A percentile compares a stretch with the other conserved stretches of the same genome.
phyloP scores from a whole-genome alignment of 2,797 vertebrate genomes.

The Parauchenoglanis punctatus region DNA sequence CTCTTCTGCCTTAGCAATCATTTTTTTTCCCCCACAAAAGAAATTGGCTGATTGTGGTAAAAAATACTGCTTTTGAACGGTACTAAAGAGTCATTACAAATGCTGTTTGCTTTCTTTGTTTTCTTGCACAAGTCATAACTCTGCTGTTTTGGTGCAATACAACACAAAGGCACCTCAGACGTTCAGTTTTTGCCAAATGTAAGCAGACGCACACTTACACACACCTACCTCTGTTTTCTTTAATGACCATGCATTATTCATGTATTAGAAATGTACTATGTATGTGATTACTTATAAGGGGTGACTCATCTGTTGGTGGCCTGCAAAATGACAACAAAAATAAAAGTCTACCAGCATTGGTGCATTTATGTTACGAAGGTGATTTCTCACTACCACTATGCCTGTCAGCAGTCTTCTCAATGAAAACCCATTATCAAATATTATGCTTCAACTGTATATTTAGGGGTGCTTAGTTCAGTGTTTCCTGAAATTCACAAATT shows the following conservation, averaged over 20 bases:
- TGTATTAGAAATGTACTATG: not conserved
- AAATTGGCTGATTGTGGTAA: not conserved
- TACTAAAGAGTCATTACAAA: not conserved
- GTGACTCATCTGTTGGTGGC: not conserved
- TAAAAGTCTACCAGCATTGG: not conserved
- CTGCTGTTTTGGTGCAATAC: not conserved
- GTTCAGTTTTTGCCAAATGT: not conserved
- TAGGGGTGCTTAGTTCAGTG: not conserved
- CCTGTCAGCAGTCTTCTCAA: not conserved
- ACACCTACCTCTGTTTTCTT: not conserved
- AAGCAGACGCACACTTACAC: not conserved
- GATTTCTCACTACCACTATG: not conserved
- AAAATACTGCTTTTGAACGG: not conserved
- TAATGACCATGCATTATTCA: not conserved
- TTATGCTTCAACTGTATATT: not conserved
- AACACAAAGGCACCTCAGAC: conserved; percentile 4
- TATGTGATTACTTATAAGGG: not conserved
- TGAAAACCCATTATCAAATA: not conserved
- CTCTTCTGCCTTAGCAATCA: not conserved
- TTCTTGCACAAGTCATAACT: not conserved
- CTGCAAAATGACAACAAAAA: not conserved
- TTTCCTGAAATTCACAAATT: not conserved
- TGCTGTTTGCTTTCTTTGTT: not conserved
- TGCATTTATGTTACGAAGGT: not conserved
- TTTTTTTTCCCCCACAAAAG: not conserved